phyloP scores from a whole-genome alignment of 2,113 vertebrate species.

The Podilymbus podiceps region DNA sequence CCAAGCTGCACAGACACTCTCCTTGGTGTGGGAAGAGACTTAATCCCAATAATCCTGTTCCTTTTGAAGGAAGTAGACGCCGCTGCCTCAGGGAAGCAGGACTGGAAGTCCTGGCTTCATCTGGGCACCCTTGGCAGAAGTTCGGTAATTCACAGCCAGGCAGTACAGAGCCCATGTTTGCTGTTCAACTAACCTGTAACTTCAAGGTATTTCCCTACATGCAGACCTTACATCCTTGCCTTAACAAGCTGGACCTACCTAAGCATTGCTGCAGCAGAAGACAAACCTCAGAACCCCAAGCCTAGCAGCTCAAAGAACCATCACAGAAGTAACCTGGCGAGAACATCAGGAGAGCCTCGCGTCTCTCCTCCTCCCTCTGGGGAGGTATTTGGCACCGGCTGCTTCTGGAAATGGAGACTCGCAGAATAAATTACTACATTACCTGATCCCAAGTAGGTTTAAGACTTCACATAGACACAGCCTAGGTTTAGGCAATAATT shows the following conservation, averaged over 20 bases:
- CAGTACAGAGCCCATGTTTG: neutral
- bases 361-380: neutral
- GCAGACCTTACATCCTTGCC: neutral
- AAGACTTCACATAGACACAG: neutral
- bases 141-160: neutral
- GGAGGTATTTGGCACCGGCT: neutral
- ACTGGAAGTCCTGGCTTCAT: neutral
- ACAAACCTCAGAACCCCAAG: neutral
- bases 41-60: neutral
- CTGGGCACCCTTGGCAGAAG: neutral
- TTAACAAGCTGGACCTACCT: neutral
- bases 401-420: neutral
- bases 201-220: neutral
- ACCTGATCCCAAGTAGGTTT: neutral
- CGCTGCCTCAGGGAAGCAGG: neutral
- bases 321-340: neutral
- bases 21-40: neutral
- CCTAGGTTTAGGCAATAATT: neutral
- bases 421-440: neutral
- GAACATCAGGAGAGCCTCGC: neutral
- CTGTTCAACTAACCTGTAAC: neutral
- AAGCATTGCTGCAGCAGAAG: accelerated
- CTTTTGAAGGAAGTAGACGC: neutral
- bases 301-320: neutral
- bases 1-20: neutral